Conservation (phyloP, 1,140 invertebrate genomes). For the Pristionchus pacificus region DNA sequence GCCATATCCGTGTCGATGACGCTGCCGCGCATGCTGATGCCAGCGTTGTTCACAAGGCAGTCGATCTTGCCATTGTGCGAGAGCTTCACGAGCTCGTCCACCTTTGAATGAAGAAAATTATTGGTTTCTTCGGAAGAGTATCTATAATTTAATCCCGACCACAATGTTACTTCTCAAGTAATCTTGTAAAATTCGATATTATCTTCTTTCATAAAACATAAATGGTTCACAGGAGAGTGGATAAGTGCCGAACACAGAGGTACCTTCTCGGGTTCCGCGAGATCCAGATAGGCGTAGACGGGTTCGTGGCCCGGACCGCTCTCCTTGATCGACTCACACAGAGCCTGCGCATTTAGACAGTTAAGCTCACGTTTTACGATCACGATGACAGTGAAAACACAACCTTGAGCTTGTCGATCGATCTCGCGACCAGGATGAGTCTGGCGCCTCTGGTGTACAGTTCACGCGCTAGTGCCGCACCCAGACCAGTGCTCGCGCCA, state of each 20-base stretch:
- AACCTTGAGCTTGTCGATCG: constrained; percentile 48
- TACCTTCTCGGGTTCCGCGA: background rate
- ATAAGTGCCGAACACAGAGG: too few species aligned
- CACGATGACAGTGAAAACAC: too few species aligned
- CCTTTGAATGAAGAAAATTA: too few species aligned
- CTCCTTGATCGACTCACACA: constrained; percentile 40
- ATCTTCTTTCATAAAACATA: too few species aligned
- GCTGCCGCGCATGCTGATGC: constrained; percentile 65
- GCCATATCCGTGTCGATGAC: constrained; percentile 69
- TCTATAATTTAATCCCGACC: too few species aligned
- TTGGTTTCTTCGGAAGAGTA: too few species aligned
- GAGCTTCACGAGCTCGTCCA: constrained; percentile 15
- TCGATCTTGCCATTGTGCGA: constrained; percentile 35
- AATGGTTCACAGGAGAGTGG: too few species aligned
- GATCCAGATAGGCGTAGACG: constrained; percentile 3
- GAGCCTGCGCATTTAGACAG: too few species aligned
- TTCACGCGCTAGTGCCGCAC: constrained; percentile 31
- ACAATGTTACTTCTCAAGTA: too few species aligned
- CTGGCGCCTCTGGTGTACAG: constrained; percentile 42
- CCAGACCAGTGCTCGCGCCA: constrained; percentile 37
- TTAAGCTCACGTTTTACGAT: too few species aligned
- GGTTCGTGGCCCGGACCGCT: constrained; percentile 25
- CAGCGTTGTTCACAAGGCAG: constrained; percentile 38
- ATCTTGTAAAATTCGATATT: too few species aligned
- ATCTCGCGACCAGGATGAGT: constrained; percentile 47